Evolutionary conservation across 2,113 vertebrate species (phyloP), one percentile per base, ranked within the genome.

Genomic region (Cebidichthys violaceus): DNA sequence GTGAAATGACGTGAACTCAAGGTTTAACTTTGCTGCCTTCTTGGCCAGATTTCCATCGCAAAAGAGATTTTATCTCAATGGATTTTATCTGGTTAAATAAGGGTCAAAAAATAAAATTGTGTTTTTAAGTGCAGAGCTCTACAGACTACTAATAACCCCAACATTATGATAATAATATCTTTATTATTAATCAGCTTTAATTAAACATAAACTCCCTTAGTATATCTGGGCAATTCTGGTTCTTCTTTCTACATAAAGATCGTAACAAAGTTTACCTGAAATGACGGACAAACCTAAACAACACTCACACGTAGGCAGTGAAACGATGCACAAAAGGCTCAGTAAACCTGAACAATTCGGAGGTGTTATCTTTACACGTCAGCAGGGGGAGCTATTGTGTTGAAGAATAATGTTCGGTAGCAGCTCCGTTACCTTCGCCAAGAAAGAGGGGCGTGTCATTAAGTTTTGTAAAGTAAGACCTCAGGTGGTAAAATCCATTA

Each of bases 301-400:
- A 54, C 27, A 29, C 3, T 57, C n/a, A 14, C 9, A 13, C 20
- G 6, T 22, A 35, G 13, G 9, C 0, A 35, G 22, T 33, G 27
- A 75, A 81, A 77, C 11, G 2, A 73, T 9, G 27, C 35, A 77
- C 27, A 35, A 54, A 50, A 54, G 18, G 15, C 22, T 74, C 5
- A 27, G 52, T 22, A 24, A 45, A 66, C 47, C 33, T 59, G 17
- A 10, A 29, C 0, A 13, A 6, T 13, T 37, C 43, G 65, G 11
- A 41, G 14, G n/a, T 33, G 29, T 33, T 64, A 17, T 31, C 18
- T n/a, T 47, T 70, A 14, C 1, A 17, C 0, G 43, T 54, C 94
- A 90, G 87, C 87, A 94, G 94, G 90, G 89, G 91, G 94, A 55
- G 90, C 89, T 89, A 87, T 84, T 86, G 89, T 41, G 77, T 61